Conservation (phyloP, 2,888 invertebrate species). For the Panzeria rudis region DNA sequence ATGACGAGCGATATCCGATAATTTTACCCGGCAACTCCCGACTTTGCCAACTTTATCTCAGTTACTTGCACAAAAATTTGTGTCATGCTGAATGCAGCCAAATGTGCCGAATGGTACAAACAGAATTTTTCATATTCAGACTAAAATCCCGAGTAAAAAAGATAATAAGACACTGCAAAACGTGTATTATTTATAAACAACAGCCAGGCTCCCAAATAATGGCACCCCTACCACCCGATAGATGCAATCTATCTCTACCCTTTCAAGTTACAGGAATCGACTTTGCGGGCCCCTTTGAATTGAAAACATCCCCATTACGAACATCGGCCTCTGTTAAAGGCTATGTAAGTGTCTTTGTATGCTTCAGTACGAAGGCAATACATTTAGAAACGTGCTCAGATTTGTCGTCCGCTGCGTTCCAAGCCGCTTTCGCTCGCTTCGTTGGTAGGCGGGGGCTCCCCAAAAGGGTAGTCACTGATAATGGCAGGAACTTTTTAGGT, state of each 20-base stretch:
- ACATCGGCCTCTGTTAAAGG: conserved; percentile 2
- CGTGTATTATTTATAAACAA: neutral
- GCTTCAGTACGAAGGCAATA: conserved; percentile 19
- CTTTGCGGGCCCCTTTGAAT: no score
- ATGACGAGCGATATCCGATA: neutral
- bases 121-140: neutral
- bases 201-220: neutral
- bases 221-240: neutral
- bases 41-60: neutral
- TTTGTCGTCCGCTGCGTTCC: neutral
- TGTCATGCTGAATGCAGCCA: neutral
- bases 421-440: neutral
- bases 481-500: conserved; percentile 63
- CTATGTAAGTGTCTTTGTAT: conserved; percentile 7
- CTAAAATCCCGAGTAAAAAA: neutral
- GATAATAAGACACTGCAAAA: neutral
- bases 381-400: conserved; percentile 30
- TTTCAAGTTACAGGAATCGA: conserved; percentile 19
- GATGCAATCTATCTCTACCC: conserved; percentile 2
- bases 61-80: neutral
- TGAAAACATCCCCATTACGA: neutral
- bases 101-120: neutral
- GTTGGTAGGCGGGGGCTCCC: conserved; percentile 15
- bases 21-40: neutral
- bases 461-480: conserved; percentile 53